A percentile compares a stretch with the other conserved stretches of the same genome.
Conservation (phyloP, 2,888 invertebrate species). For the Pristionchus entomophagus region DNA sequence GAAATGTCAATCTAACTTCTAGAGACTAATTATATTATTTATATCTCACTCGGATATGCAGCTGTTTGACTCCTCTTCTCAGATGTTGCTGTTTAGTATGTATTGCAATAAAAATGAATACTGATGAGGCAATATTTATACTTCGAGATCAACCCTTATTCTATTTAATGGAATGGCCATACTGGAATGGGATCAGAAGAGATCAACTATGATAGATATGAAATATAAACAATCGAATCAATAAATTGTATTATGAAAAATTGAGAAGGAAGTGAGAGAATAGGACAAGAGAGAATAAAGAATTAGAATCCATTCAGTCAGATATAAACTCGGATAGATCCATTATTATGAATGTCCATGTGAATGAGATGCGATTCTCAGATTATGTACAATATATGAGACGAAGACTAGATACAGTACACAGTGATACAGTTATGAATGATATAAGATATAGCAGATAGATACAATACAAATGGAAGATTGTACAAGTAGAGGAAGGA, state of each 20-base stretch:
- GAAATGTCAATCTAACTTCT: too few relatives aligned
- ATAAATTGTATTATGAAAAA: not conserved
- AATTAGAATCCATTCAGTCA: not conserved
- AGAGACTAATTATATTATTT: too few relatives aligned
- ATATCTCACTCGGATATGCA: too few relatives aligned
- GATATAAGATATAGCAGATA: not conserved
- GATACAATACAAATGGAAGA: not conserved
- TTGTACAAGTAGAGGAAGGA: not conserved
- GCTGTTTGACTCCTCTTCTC: too few relatives aligned
- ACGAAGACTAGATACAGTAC: not conserved
- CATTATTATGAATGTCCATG: too few relatives aligned
- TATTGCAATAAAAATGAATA: not conserved
- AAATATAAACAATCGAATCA: not conserved
- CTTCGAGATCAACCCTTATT: slow-evolving; percentile 1
- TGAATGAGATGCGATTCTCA: not conserved
- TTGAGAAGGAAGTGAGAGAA: too few relatives aligned
- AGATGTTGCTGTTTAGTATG: too few relatives aligned
- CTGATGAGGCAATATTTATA: not conserved
- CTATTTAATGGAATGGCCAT: not conserved
- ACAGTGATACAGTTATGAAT: not conserved
- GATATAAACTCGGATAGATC: too few relatives aligned
- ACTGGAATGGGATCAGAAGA: not conserved
- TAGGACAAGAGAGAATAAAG: not conserved
- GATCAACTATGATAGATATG: not conserved
- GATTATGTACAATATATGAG: slow-evolving; percentile 26